Base-by-base conservation (phyloP, 2,888 invertebrate genomes). In the Melanotus villosus region DNA sequence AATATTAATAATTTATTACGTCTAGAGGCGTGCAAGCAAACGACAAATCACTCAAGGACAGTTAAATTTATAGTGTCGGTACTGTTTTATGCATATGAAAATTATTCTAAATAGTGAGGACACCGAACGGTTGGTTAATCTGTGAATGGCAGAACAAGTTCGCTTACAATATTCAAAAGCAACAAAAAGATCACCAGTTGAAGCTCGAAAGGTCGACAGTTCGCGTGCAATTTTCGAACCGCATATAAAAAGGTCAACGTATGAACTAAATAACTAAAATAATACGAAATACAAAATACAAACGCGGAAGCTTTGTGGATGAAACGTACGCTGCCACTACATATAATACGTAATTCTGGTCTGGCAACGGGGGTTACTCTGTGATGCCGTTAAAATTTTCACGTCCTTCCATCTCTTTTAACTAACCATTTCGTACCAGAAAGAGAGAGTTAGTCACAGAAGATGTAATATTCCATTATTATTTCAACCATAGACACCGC, bases 1-100 rank as follows among this genome's bases (percentile, higher is more conserved):
- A 75, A 75, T 75, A 73, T 78, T 75, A 76, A 77, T 78, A 76
- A 77, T 75, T 74, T 76, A 78, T 77, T 74, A 75, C 73, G 59
- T 69, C 57, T 69, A 65, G 72, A 71, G 72, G 73, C 75, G 67
- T 73, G 74, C 70, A 19, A 74, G 73, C 73, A 74, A 72, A 73
- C 75, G 77, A 78, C 78, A 78, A 77, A 78, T 77, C 76, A 77
- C 75, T 76, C 36, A 58, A 47, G 52, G 60, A 54, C 52, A 54
- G 66, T 60, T 41, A 43, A 43, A 52, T 66, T 66, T 59, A 52
- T 32, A 32, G 34, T 52, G 57, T 21, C 45, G 10, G 38, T 41
- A 23, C 56, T 45, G 65, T 65, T 65, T 65, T 65, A 65, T 65
- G 34, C 36, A 56, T 43, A 56, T 38, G 56, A 57, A 65, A 21